These are phyloP conservation scores for Smittia sp. DNA, from an alignment of 2,888 invertebrate species.

Conservation along the genomic window DNA sequence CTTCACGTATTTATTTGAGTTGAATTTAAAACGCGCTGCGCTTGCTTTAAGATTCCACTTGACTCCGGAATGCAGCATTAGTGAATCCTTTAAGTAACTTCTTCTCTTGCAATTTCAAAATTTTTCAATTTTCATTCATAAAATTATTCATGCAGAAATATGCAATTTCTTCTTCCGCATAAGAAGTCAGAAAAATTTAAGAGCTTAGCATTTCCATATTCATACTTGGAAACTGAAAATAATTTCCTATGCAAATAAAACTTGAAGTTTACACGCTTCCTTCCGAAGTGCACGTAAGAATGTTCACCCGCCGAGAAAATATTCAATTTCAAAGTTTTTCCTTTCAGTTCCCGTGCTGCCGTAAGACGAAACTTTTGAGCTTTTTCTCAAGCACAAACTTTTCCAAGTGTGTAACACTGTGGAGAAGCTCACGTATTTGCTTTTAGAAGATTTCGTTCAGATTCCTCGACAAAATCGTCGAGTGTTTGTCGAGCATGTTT, in stretches of 20 bases:
- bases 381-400: not conserved
- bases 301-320: not conserved
- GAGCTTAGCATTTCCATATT: not conserved
- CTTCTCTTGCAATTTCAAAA: not conserved
- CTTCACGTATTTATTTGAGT: no score
- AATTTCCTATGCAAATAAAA: not conserved
- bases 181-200: not conserved
- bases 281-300: not conserved
- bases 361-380: not conserved
- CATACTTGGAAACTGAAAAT: not conserved
- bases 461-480: not conserved
- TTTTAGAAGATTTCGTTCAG: not conserved
- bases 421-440: not conserved
- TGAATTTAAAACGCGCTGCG: no score
- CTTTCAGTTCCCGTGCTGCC: not conserved
- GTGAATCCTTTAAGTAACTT: no score
- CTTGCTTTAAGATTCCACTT: no score
- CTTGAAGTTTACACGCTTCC: not conserved
- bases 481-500: slow-evolving; percentile 15
- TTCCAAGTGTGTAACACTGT: not conserved
- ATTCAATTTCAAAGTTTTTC: not conserved
- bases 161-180: not conserved
- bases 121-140: not conserved
- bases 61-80: no score
- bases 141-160: slow-evolving; percentile 1